Evolutionary conservation across 2,888 invertebrate genomes (phyloP), one percentile per base, ranked within the genome.

Genomic region (Idaea aversata): DNA sequence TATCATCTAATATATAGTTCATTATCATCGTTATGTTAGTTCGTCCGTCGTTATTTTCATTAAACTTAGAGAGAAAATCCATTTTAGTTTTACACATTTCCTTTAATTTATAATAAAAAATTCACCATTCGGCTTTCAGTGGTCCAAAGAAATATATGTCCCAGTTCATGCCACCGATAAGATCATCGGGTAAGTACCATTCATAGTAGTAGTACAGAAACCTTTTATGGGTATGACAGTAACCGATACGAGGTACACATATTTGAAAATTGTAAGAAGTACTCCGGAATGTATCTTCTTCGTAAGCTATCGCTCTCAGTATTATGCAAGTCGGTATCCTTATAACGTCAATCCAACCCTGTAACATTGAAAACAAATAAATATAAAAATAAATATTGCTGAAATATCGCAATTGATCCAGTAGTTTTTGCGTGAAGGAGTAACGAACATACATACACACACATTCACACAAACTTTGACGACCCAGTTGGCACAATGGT

Each of bases 251-350:
- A 0, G 86, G 85, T 0, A 88, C 86, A 63, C 90, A 90, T 0
- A 90, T 70, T 69, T 88, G 88, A 68, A 88, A 88, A 15, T 75
- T 76, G 67, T 77, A 87, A 0, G 85, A 66, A 0, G 87, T 86
- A 57, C 77, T 80, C 5, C 82, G 74, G 34, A 87, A 80, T 7
- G 71, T 36, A 25, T 88, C 82, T 1, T 68, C 65, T 60, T 78
- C 76, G 47, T 74, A 80, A 0, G 87, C 63, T 0, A 63, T 74
- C 0, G 78, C 85, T 70, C 81, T 78, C 0, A 89, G 57, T 5
- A 82, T 13, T 0, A 88, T 86, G 69, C 90, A 90, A 0, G 82
- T 84, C 2, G 90, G 90, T n/a, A 89, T 84, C 67, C 87, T 81
- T 0, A 62, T 38, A 15, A 85, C 16, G 25, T 81, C 64, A 4